Base-by-base conservation (phyloP, 2,113 vertebrate species). In the Eurypyga helias region DNA sequence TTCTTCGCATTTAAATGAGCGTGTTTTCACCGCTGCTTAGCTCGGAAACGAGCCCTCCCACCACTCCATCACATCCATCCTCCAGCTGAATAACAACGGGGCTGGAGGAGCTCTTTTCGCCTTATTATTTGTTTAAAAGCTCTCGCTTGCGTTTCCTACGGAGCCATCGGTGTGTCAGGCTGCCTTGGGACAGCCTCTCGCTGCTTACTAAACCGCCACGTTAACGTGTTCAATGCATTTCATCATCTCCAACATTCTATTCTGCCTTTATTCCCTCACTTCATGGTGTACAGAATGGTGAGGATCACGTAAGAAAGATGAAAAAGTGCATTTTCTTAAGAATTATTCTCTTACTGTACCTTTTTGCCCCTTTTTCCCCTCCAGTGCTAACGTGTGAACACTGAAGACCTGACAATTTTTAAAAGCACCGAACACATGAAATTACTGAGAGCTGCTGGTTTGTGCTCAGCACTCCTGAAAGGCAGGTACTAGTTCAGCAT, bases 291-390 rank as follows among this genome's bases (percentile, higher is more conserved):
- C 3, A 43, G 51, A 62, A 86, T 26, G 33, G 55, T 25, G 38
- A 82, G 46, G 23, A 25, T 34, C 36, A 64, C 33, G 69, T 43
- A 64, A 71, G 34, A 23, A 57, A 77, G 51, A 67, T 3, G 9
- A 73, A 83, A 65, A 78, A 67, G 57, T 10, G 45, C 13, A 58
- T 90, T 61, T 90, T 48, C 65, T 55, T 57, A 41, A 82, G 24
- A 48, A 75, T 54, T 73, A 54, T 34, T 78, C 33, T 46, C 17
- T 72, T 52, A 31, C 5, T 57, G 43, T 49, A 41, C 28, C 8
- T 20, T 12, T 21, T 45, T 45, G 3, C 0, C 0, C 28, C 8
- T 20, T 12, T 21, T 45, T 45, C 3, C 0, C 0, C 23, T 17
- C 2, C 25, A 20, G 9, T 52, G 46, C 34, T 31, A n/a, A 13